Conservation (phyloP, 2,888 invertebrate genomes). For the Dilophus febrilis region DNA sequence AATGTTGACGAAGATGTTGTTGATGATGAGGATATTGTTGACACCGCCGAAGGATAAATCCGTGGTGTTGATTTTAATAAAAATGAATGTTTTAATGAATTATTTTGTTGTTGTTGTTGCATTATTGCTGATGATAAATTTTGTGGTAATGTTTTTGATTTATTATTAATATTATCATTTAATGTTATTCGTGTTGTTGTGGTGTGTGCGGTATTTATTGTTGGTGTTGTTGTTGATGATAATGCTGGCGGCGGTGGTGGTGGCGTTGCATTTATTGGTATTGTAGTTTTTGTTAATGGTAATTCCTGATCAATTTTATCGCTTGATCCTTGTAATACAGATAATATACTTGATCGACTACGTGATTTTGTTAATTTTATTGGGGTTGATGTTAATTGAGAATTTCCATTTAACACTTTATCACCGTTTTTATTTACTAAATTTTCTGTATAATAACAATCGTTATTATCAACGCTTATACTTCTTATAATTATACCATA, state of each 20-base stretch:
- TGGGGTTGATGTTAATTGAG: constrained; percentile 26
- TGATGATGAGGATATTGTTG: constrained; percentile 30
- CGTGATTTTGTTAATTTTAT: constrained; percentile 31
- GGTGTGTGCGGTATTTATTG: no score
- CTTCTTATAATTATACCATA: no score
- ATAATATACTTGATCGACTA: constrained; percentile 32
- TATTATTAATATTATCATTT: no score
- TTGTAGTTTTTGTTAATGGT: constrained; percentile 17
- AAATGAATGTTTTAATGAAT: constrained; percentile 28
- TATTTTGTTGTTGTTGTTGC: constrained; percentile 21
- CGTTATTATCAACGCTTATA: no score
- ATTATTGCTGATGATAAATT: constrained; percentile 30
- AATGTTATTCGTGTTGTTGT: constrained; percentile 12
- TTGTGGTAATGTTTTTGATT: constrained; percentile 44
- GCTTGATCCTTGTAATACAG: constrained; percentile 28
- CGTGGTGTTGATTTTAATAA: constrained; percentile 26
- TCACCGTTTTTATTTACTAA: neutral
- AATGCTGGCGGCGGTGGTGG: constrained; percentile 4
- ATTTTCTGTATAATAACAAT: no score
- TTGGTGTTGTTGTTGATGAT: constrained; percentile 4
- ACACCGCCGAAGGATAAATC: constrained; percentile 11
- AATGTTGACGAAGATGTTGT: constrained; percentile 24
- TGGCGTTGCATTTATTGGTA: constrained; percentile 25
- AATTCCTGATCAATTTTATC: constrained; percentile 33
- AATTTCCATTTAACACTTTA: constrained; percentile 2